phyloP scores from a whole-genome alignment of 2,797 vertebrate genomes.

The Pangasius macronema region DNA sequence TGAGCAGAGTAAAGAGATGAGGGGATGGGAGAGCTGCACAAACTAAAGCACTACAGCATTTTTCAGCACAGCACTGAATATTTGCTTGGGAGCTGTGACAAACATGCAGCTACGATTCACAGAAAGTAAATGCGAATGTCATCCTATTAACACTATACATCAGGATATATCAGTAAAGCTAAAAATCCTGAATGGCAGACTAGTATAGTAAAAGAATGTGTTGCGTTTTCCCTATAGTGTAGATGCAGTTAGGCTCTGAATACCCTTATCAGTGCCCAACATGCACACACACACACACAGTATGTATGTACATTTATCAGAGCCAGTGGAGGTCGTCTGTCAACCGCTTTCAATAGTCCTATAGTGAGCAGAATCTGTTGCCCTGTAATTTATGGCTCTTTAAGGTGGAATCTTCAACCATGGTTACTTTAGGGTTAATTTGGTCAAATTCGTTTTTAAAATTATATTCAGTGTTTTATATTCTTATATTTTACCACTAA shows the following conservation, averaged over 20 bases:
- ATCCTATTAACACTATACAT: background rate
- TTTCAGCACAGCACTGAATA: background rate
- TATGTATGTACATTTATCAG: conserved; percentile 55
- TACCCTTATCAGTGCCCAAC: conserved; percentile 56
- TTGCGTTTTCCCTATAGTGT: conserved; percentile 5
- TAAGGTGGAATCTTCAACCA: background rate
- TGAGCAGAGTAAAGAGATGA: background rate
- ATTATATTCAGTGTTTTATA: background rate
- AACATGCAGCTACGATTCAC: background rate
- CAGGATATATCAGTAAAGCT: background rate
- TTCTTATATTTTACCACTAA: background rate
- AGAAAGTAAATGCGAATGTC: background rate
- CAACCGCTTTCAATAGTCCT: background rate
- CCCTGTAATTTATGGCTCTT: background rate
- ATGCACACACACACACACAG: conserved; percentile 34
- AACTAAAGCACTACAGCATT: background rate
- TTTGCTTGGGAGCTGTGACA: background rate
- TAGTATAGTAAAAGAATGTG: background rate
- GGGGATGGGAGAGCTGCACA: background rate
- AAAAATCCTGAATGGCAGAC: conserved; percentile 8
- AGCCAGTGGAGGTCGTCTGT: background rate
- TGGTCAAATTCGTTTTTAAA: background rate
- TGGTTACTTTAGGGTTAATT: background rate
- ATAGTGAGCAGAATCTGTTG: background rate
- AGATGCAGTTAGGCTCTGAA: conserved; percentile 14